Evolutionary conservation across 2,888 invertebrate genomes (phyloP).

Genomic region (Hirtodrosophila cameraria): DNA sequence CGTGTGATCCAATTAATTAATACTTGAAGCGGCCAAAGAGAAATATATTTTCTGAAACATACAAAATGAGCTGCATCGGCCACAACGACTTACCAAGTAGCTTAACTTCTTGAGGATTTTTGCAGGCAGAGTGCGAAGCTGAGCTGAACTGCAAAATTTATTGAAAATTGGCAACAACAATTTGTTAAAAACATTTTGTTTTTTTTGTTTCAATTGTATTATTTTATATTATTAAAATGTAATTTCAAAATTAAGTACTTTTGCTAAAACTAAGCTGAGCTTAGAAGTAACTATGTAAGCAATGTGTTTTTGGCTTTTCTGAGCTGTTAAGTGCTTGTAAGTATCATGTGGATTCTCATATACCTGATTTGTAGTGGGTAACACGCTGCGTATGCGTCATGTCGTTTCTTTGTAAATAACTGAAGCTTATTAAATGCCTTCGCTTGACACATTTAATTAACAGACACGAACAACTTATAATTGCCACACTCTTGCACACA

Average conservation of each 20-base stretch:
- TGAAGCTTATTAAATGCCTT: constrained; percentile 78
- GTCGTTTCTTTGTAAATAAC: constrained; percentile 70
- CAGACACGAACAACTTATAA: constrained; percentile 79
- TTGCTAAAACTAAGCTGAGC: too few species aligned
- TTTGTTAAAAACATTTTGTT: too few species aligned
- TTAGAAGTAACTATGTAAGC: too few species aligned
- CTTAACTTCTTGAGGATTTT: constrained; percentile 13
- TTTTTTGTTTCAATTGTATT: too few species aligned
- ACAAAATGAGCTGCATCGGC: constrained; percentile 7
- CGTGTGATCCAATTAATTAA: constrained; percentile 62
- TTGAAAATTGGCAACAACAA: too few species aligned
- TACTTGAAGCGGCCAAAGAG: constrained; percentile 19
- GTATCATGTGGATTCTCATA: constrained; percentile 19
- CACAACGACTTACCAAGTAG: constrained; percentile 21
- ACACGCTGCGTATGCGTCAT: constrained; percentile 41
- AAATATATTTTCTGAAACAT: constrained; percentile 39
- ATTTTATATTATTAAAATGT: too few species aligned
- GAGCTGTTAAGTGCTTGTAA: too few species aligned
- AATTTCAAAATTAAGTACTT: too few species aligned
- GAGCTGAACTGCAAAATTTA: too few species aligned
- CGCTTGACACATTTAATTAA: constrained; percentile 80
- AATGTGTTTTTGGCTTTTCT: too few species aligned
- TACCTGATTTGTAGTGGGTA: constrained; percentile 10
- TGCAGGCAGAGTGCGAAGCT: too few species aligned
- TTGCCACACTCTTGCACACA: constrained; percentile 42